phyloP scores from a whole-genome alignment of 2,888 invertebrate species.

The Diogma glabrata region DNA sequence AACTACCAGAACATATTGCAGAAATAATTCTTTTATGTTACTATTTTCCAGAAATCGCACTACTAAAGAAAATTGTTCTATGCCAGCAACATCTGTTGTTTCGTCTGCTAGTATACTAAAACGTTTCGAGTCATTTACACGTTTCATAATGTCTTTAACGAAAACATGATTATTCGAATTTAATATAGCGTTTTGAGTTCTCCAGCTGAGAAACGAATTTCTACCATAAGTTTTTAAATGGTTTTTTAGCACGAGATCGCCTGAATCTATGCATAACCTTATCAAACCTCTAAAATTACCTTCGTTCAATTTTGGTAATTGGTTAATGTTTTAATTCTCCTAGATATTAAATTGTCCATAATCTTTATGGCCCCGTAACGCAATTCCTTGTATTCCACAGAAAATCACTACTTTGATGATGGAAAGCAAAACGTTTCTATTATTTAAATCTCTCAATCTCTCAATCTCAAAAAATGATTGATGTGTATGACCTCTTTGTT shows the following conservation, averaged over 20 bases:
- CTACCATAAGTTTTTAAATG: background rate
- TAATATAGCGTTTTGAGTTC: background rate
- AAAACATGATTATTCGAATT: background rate
- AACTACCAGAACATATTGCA: background rate
- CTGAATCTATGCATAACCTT: background rate
- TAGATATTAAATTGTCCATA: background rate
- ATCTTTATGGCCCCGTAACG: background rate
- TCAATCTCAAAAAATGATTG: background rate
- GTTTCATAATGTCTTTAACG: background rate
- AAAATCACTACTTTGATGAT: constrained; percentile 1
- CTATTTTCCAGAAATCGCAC: background rate
- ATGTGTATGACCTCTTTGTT: background rate
- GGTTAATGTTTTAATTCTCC: too few species aligned
- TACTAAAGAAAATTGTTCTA: background rate
- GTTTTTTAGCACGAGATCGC: background rate
- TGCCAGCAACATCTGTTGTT: background rate
- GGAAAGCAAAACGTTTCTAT: background rate
- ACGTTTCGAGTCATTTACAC: background rate
- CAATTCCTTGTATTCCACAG: background rate
- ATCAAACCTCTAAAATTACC: background rate
- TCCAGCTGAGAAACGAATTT: background rate
- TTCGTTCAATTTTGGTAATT: background rate
- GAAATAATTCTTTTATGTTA: background rate
- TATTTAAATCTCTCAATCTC: background rate
- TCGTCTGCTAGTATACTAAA: background rate